phyloP scores from a whole-genome alignment of 1,140 invertebrate species.

The Sesamia nonagrioides region DNA sequence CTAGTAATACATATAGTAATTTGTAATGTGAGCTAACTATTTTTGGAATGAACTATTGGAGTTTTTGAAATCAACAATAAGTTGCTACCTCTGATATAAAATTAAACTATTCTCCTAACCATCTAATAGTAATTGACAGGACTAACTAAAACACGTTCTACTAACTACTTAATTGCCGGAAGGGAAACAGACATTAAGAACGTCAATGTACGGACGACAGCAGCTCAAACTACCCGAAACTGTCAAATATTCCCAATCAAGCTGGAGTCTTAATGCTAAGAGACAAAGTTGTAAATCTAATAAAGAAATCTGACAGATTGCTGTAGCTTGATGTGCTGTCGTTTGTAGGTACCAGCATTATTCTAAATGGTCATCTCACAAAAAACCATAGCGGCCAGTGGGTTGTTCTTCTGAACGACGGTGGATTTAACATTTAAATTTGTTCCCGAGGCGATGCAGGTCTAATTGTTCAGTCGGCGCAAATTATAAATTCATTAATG shows the following conservation, averaged over 20 bases:
- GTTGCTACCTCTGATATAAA: background rate
- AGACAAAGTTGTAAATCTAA: too few relatives aligned
- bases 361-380: constrained; percentile 43
- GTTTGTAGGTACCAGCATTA: constrained; percentile 28
- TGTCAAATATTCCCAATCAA: too few relatives aligned
- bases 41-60: too few relatives aligned
- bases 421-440: constrained; percentile 71
- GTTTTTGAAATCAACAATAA: too few relatives aligned
- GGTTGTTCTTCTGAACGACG: constrained; percentile 64
- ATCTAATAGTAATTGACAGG: constrained; percentile 30
- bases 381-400: constrained; percentile 61
- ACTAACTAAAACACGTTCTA: constrained; percentile 5
- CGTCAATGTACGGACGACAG: too few relatives aligned
- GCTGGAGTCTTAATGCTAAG: too few relatives aligned
- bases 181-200: constrained; percentile 35
- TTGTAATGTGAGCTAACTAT: too few relatives aligned
- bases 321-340: too few relatives aligned
- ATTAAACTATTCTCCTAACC: constrained; percentile 28
- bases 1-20: too few relatives aligned
- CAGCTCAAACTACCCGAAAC: too few relatives aligned
- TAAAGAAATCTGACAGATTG: too few relatives aligned
- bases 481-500: constrained; percentile 78
- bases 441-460: constrained; percentile 59
- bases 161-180: constrained; percentile 44
- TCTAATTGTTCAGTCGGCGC: constrained; percentile 70